Conservation (phyloP, 2,888 invertebrate genomes). For the Plutella xylostella region DNA sequence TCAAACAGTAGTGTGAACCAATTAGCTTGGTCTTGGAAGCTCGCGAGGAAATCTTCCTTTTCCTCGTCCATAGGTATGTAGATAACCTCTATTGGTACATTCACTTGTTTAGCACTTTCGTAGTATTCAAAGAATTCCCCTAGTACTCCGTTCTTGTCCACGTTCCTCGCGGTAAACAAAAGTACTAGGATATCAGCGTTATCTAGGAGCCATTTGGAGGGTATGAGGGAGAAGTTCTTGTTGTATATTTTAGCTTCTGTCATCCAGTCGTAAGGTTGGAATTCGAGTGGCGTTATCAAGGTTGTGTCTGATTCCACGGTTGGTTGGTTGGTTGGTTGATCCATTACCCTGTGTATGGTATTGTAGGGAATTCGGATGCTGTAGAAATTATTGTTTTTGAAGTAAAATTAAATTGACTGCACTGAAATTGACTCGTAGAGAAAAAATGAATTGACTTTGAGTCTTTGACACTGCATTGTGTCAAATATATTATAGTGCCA, state of each 20-base stretch:
- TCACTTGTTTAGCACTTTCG: conserved; percentile 38
- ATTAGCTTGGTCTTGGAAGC: conserved; percentile 45
- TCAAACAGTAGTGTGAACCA: conserved; percentile 46
- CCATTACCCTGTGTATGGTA: too few species aligned
- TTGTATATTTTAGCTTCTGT: conserved; percentile 33
- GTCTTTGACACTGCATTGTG: too few species aligned
- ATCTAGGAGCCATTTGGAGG: conserved; percentile 33
- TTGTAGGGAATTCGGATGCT: too few species aligned
- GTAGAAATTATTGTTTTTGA: too few species aligned
- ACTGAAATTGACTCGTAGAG: too few species aligned
- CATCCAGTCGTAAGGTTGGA: conserved; percentile 27
- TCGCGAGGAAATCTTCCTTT: conserved; percentile 26
- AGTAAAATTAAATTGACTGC: too few species aligned
- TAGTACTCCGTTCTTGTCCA: conserved; percentile 39
- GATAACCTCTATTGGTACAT: conserved; percentile 52
- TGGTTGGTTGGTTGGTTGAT: too few species aligned
- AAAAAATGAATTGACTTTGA: too few species aligned
- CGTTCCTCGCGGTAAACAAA: conserved; percentile 36
- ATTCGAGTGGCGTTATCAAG: neutral
- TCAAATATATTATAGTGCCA: too few species aligned
- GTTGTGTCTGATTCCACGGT: too few species aligned
- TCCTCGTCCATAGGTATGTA: conserved; percentile 44
- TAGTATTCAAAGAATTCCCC: conserved; percentile 45
- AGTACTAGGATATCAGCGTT: conserved; percentile 40
- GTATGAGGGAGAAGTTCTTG: conserved; percentile 29